phyloP scores from a whole-genome alignment of 2,888 invertebrate genomes.

The Steinernema scapterisci region DNA sequence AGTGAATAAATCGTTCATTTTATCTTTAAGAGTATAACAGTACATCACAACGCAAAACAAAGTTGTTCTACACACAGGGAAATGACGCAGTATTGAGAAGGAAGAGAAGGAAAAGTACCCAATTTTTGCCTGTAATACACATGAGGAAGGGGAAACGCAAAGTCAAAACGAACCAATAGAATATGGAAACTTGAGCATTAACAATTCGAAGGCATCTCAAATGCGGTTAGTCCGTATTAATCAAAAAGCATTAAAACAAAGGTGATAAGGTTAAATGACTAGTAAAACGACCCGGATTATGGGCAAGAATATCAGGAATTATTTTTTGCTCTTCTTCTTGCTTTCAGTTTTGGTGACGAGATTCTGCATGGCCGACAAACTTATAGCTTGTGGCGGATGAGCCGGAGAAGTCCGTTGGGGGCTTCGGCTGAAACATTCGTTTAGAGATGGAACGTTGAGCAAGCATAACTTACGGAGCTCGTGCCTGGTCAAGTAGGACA shows the following conservation, averaged over 20 bases:
- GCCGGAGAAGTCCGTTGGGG: conserved; percentile 6
- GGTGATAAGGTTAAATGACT: conserved; percentile 12
- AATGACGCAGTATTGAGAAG: neutral
- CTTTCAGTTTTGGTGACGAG: conserved; percentile 11
- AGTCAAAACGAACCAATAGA: neutral
- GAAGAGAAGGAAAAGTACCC: conserved; percentile 1
- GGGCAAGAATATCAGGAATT: neutral
- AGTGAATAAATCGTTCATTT: conserved; percentile 30
- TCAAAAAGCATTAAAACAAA: conserved; percentile 15
- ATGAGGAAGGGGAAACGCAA: neutral
- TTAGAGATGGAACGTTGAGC: neutral
- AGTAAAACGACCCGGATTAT: neutral
- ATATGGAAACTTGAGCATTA: neutral
- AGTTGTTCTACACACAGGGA: conserved; percentile 1
- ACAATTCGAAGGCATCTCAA: conserved; percentile 18
- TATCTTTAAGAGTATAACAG: neutral
- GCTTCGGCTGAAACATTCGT: conserved; percentile 4
- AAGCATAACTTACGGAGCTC: conserved; percentile 6
- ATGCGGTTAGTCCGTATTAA: conserved; percentile 30
- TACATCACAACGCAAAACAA: conserved; percentile 25
- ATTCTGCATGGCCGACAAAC: conserved; percentile 19
- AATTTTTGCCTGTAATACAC: conserved; percentile 18
- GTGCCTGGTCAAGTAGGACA: neutral
- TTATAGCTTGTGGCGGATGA: neutral
- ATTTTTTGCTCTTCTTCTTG: conserved; percentile 23